Evolutionary conservation across 2,888 invertebrate genomes (phyloP), one percentile per base, ranked within the genome.

Genomic region (Rhamphomyia laevipes): DNA sequence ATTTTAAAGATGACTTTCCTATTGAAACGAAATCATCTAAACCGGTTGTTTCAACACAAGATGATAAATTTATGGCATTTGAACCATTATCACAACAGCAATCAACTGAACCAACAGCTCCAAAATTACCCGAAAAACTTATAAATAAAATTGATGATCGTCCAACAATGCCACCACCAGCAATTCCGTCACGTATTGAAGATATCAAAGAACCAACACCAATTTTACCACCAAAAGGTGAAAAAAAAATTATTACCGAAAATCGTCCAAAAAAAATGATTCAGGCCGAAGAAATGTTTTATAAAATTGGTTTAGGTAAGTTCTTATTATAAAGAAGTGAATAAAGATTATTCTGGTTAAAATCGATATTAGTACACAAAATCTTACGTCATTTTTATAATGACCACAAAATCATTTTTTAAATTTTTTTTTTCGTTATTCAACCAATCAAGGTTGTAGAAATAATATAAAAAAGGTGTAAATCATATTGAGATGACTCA

Each of bases 261-360:
- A 18, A 51, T 49, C 47, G 30, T 35, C 62, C 63, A 43, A 63
- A 63, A 43, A 63, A 63, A 49, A 67, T 69, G 54, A 63, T 68
- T 42, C 67, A 67, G 51, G 77, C 81, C 12, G 79, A 80, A 59
- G 78, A 78, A 48, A 77, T 81, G 57, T 81, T 81, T 68, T 74
- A 76, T 61, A 76, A 77, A 66, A 77, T 80, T 68, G 80, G 80
- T 52, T 68, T 81, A 53, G 81, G 81, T 81, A 63, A 80, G 80
- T 76, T 35, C n/a, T 30, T 38, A 7, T 16, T 38, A 15, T 37
- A 15, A 4, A 33, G n/a, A n/a, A 35, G 4, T 6, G n/a, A 3
- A 15, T 35, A 33, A 13, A 13, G 9, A 33, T n/a, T n/a, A n/a
- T 27, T 21, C 7, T 27, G 23, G 4, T 27, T 27, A 27, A 27